Base-by-base conservation (phyloP, 2,113 vertebrate species). In the Opisthocomus hoazin region DNA sequence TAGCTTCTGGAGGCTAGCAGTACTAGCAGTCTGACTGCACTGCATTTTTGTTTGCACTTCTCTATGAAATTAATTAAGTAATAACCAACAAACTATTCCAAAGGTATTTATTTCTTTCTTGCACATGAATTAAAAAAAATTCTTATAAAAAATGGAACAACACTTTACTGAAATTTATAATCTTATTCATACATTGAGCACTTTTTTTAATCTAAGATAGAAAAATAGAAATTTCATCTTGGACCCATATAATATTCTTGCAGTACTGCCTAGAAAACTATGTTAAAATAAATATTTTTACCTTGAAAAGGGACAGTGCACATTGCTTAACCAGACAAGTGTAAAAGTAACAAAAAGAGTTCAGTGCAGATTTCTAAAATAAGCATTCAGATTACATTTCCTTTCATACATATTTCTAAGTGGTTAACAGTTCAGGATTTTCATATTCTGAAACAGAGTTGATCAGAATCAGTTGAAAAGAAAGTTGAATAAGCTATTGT, bases 141-240 rank as follows among this genome's bases (percentile, higher is more conserved):
- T 57, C 12, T 68, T 51, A 81, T 21, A 7, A 41, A 85, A 87
- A 54, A 66, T 15, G 5, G 7, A 91, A 71, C 0, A 2, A 46
- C 6, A 41, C 5, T 77, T 87, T 54, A 77, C 20, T 71, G 37
- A 93, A 75, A 93, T 82, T 79, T 4, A 91, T 9, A 1, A 58
- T 74, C 46, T 66, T 63, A 88, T 68, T 90, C 18, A 68, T 56
- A 81, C 3, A 80, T 50, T 11, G 84, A 81, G 12, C 0, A 1
- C 56, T 81, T 95, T 85, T 86, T 46, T 58, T 15, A 48, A 84
- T 45, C 12, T 24, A 86, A 86, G 20, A 10, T 93, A 94, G 43
- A 95, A 95, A 96, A 95, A 87, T 77, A 96, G 39, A 94, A 87
- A 91, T 89, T 89, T 78, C 12, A 79, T 8, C 73, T 61, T 91